Base-by-base conservation (phyloP, 2,113 vertebrate genomes). In the Dendropsophus ebraccatus region DNA sequence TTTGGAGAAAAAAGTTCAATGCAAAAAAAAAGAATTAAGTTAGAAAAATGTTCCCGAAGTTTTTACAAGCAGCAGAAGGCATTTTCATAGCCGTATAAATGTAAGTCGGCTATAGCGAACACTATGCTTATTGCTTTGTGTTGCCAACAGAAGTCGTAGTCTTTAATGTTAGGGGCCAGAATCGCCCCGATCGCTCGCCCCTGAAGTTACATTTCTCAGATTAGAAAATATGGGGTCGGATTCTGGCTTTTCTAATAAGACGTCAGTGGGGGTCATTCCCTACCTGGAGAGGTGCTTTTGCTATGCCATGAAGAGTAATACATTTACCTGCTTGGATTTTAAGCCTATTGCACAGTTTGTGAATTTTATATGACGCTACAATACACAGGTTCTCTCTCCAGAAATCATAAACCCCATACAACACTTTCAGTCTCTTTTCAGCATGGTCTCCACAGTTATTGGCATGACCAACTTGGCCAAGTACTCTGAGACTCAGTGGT, bases 11-110 rank as follows among this genome's bases (percentile, higher is more conserved):
- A 5, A 76, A 76, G n/a, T 62, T 45, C 11, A 25, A 80, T 17
- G n/a, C 41, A 1, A 25, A 80, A 41, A 80, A 60, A 62, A 58
- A n/a, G 45, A 56, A n/a, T 49, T 1, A 79, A 60, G 30, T 80
- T 94, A 93, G 93, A 91, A 93, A 90, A 93, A 94, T 92, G 88
- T 91, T 92, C 92, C 91, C 90, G 91, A 92, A 93, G 91, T 82
- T 90, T 93, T 94, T 93, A 93, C 89, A 92, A 93, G 92, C 92
- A 92, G 82, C 88, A 90, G 84, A 89, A 94, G 92, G 92, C 91
- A 95, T 95, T 95, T 94, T 94, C 91, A 92, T 93, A 92, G 92
- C 89, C 92, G 92, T 93, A 91, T 94, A 94, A 94, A 94, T 90
- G 91, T 92, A 90, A 91, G 89, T 94, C 88, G 90, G 92, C 94